A percentile compares a stretch with the other conserved stretches of the same genome.
Evolutionary conservation across 2,797 vertebrate species (phyloP).

Genomic region (Typhlichthys subterraneus): DNA sequence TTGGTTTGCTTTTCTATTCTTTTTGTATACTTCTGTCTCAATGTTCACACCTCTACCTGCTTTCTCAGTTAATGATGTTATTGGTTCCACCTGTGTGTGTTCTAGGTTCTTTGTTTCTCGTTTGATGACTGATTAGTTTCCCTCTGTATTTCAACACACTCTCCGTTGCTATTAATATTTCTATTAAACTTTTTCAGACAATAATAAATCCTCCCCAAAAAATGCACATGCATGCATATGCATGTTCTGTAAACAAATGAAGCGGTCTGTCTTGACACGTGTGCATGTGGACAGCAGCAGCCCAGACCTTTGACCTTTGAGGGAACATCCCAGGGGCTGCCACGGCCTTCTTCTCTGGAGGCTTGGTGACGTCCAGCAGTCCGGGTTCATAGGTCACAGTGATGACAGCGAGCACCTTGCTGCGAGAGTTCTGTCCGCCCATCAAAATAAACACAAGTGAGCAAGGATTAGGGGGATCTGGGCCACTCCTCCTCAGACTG

Average conservation of each 20-base stretch:
- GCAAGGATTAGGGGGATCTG: conserved; percentile 18
- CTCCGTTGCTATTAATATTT: too few species aligned
- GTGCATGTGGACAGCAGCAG: conserved; percentile 58
- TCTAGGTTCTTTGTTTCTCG: too few species aligned
- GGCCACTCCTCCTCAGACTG: conserved; percentile 51
- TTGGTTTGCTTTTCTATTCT: too few species aligned
- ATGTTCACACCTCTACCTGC: too few species aligned
- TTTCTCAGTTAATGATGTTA: too few species aligned
- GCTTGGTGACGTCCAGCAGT: conserved; percentile 59
- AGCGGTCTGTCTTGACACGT: conserved; percentile 56
- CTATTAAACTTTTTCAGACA: too few species aligned
- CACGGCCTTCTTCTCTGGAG: conserved; percentile 53
- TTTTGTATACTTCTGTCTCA: too few species aligned
- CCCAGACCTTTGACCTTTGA: conserved; percentile 65
- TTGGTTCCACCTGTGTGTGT: too few species aligned
- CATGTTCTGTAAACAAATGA: not conserved
- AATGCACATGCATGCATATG: not conserved
- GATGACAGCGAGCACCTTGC: conserved; percentile 83
- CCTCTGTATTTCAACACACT: too few species aligned
- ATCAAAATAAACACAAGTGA: conserved; percentile 77
- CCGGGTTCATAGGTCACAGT: conserved; percentile 75
- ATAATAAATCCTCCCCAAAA: not conserved
- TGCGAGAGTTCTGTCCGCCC: conserved; percentile 73
- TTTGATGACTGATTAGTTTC: too few species aligned
- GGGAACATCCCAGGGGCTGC: conserved; percentile 60